These are phyloP conservation scores for Tuberolachnus salignus DNA, from an alignment of 2,888 invertebrate species.

Conservation along the genomic window DNA sequence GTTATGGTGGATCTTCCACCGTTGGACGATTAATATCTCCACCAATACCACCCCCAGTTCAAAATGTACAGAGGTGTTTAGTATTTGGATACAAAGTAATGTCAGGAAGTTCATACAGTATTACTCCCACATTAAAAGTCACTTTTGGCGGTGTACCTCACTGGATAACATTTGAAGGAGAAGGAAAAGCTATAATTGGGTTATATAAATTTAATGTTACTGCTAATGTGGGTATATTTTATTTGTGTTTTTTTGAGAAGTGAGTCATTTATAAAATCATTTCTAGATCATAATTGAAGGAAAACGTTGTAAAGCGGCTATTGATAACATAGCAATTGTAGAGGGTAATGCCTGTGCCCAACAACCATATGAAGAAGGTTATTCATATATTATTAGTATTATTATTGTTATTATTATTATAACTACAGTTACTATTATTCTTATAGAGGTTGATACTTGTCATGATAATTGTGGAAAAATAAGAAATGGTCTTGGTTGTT, in stretches of 20 bases:
- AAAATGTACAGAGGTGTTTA: constrained; percentile 32
- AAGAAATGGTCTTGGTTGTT: not conserved
- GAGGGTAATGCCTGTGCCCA: constrained; percentile 67
- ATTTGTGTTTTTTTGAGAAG: not conserved
- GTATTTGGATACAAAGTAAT: constrained; percentile 33
- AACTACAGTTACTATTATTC: no score
- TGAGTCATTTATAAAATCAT: not conserved
- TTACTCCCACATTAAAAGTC: not conserved
- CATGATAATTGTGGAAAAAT: constrained; percentile 36
- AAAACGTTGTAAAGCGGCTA: constrained; percentile 77
- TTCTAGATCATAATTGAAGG: constrained; percentile 79
- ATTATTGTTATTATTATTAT: not conserved
- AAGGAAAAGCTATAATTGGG: constrained; percentile 43
- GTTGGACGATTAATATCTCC: constrained; percentile 22
- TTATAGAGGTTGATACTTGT: constrained; percentile 2
- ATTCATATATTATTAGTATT: not conserved
- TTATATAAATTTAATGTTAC: not conserved
- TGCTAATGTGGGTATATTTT: constrained; percentile 10
- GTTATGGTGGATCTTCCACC: constrained; percentile 19
- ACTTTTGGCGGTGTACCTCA: constrained; percentile 36
- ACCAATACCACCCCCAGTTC: not conserved
- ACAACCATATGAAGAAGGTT: constrained; percentile 21
- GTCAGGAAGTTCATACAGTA: not conserved
- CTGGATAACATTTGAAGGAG: constrained; percentile 21
- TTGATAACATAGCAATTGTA: constrained; percentile 77